These are phyloP conservation scores for Stenurella melanura DNA, from an alignment of 2,888 invertebrate species.

Conservation along the genomic window DNA sequence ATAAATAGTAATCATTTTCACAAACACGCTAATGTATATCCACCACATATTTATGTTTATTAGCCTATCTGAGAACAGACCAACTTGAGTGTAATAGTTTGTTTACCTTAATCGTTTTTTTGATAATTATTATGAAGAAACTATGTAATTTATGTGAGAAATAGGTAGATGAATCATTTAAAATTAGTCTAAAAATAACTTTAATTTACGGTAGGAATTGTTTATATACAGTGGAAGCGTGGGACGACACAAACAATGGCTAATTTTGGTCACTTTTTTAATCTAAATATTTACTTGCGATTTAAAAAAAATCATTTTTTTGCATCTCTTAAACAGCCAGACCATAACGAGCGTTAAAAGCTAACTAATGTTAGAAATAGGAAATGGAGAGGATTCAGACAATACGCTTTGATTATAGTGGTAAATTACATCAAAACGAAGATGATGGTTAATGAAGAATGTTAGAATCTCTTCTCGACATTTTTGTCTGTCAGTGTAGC, in stretches of 20 bases:
- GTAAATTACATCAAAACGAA: too few species aligned
- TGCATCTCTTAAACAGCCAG: too few species aligned
- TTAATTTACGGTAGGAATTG: not conserved
- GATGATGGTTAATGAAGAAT: too few species aligned
- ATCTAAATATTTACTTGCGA: too few species aligned
- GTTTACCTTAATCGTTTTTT: not conserved
- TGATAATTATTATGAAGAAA: not conserved
- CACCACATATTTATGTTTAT: not conserved
- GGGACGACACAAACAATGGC: not conserved
- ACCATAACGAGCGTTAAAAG: too few species aligned
- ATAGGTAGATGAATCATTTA: not conserved
- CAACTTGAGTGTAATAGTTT: not conserved
- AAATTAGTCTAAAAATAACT: not conserved
- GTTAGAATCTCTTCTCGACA: too few species aligned
- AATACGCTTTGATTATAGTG: too few species aligned
- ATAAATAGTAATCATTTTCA: not conserved
- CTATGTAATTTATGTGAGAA: constrained; percentile 3
- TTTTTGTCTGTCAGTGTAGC: too few species aligned
- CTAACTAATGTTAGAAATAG: too few species aligned
- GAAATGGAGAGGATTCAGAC: too few species aligned
- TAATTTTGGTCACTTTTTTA: too few species aligned
- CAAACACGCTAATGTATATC: not conserved
- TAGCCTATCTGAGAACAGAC: not conserved
- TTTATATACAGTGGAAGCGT: not conserved
- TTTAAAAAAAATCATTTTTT: too few species aligned